A percentile compares a stretch with the other conserved stretches of the same genome.
Evolutionary conservation across 2,888 invertebrate genomes (phyloP).

Genomic region (Sclerodermus sp.): DNA sequence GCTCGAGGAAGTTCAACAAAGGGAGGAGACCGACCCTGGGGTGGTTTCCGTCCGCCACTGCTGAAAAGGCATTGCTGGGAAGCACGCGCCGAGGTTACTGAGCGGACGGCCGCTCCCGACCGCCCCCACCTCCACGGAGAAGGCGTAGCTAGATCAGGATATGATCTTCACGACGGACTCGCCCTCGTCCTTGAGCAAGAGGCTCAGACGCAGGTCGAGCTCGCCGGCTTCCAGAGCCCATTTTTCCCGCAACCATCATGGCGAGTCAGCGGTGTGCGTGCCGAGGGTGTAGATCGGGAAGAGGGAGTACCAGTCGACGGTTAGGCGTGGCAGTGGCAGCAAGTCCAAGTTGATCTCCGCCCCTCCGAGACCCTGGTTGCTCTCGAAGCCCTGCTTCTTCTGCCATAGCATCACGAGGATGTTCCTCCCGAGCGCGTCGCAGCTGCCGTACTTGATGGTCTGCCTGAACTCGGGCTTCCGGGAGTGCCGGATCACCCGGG

Average conservation of each 20-base stretch:
- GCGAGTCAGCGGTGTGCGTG: constrained; percentile 66
- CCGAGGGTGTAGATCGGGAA: constrained; percentile 84
- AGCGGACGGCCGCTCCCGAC: no score
- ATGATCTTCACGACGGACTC: constrained; percentile 52
- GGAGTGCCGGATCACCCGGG: constrained; percentile 78
- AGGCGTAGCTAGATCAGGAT: constrained; percentile 41
- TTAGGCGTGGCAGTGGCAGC: constrained; percentile 76
- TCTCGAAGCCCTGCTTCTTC: constrained; percentile 83
- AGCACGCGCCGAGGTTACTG: no score
- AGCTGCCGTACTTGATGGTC: constrained; percentile 76
- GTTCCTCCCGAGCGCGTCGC: constrained; percentile 77
- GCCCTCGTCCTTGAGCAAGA: constrained; percentile 50
- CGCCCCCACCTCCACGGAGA: no score
- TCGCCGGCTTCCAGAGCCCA: constrained; percentile 56
- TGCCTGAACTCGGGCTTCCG: constrained; percentile 86
- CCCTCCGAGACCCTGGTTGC: constrained; percentile 79
- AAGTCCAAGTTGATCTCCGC: constrained; percentile 84
- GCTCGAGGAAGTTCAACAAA: background rate
- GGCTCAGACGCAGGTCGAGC: constrained; percentile 52
- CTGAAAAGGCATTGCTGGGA: no score
- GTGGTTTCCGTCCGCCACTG: no score
- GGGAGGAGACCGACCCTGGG: no score
- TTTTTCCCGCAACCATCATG: constrained; percentile 58
- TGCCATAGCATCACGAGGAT: constrained; percentile 93
- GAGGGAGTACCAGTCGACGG: constrained; percentile 89